These are phyloP conservation scores for Drosophila aff. DNA, from an alignment of 1,140 invertebrate species.

Conservation along the genomic window DNA sequence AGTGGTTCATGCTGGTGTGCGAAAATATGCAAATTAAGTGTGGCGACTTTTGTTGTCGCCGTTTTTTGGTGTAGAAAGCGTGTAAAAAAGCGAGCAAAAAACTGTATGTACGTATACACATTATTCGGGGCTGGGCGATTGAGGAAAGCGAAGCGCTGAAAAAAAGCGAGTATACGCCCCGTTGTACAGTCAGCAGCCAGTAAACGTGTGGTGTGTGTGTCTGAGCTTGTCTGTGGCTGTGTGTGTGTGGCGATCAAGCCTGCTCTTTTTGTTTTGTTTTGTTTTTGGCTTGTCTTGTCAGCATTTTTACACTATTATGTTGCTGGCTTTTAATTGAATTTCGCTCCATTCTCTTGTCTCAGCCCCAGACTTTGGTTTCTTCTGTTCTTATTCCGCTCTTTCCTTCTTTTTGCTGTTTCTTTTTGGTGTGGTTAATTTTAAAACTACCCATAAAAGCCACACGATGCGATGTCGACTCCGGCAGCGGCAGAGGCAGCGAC, in stretches of 20 bases:
- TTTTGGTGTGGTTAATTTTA: constrained; percentile 76
- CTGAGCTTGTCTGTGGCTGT: constrained; percentile 2
- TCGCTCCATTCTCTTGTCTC: constrained; percentile 48
- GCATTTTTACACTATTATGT: constrained; percentile 75
- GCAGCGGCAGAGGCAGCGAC: constrained; percentile 21
- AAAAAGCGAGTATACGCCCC: constrained; percentile 80
- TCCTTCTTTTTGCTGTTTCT: constrained; percentile 47
- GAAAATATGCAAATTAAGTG: constrained; percentile 83
- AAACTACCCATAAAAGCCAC: constrained; percentile 79
- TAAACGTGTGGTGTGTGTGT: neutral
- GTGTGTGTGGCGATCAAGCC: constrained; percentile 45
- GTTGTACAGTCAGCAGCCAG: constrained; percentile 72
- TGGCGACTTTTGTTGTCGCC: constrained; percentile 67
- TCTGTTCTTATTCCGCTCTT: constrained; percentile 35
- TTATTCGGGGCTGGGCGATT: constrained; percentile 63
- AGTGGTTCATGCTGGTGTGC: constrained; percentile 55
- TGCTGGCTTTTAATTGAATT: constrained; percentile 80
- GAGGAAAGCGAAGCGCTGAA: constrained; percentile 67
- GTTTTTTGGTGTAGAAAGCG: constrained; percentile 74
- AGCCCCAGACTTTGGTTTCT: constrained; percentile 65
- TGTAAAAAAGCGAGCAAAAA: constrained; percentile 65
- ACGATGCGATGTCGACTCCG: constrained; percentile 44
- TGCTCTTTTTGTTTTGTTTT: constrained; percentile 39
- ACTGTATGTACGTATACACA: constrained; percentile 60
- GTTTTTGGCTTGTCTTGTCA: constrained; percentile 55